Evolutionary conservation across 1,140 invertebrate species (phyloP), one percentile per base, ranked within the genome.

Genomic region (Drosophila nannoptera): DNA sequence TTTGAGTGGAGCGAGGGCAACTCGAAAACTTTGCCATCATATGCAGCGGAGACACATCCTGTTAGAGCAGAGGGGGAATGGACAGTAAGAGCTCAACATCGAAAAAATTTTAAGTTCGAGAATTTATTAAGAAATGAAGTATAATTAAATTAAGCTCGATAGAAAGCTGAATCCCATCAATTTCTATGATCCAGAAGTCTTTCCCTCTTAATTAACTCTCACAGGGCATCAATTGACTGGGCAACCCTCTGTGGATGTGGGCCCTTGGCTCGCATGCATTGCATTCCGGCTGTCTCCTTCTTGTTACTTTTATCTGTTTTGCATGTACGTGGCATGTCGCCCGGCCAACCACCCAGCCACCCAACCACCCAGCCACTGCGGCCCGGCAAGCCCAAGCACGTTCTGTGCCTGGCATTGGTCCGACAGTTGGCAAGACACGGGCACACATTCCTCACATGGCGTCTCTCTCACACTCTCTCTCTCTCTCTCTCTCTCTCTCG

Each of bases 261-360:
- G 31, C 29, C 38, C 29, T 35, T 33, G 16, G 31, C 55, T 56
- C 38, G 40, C 58, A 68, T 31, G 45, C 50, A 33, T 32, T 42
- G 29, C 40, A 31, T 48, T 42, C 7, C 53, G 9, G 33, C 49
- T 65, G 35, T 49, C 46, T 46, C 32, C 54, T 71, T 84, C 81
- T 86, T 86, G 77, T 81, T 87, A 86, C 77, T 86, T 87, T 84
- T 80, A 72, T 86, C 81, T 86, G 81, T 87, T 86, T 77, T 75
- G 74, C 77, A 73, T 86, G 81, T 86, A 72, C 56, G 67, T 66
- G 46, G 38, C 61, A 43, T 61, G 69, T 60, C 55, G 45, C 35
- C 29, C 53, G 16, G n/a, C 9, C 22, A 14, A 31, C 53, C 53
- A 45, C 32, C 32, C 36, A 4, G 29, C 63, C 50, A 14, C 49